Percentiles rank a stretch among this genome's conserved stretches.
These are phyloP conservation scores for Rhineura floridana DNA, from an alignment of 2,113 vertebrate species.

Conservation along the genomic window DNA sequence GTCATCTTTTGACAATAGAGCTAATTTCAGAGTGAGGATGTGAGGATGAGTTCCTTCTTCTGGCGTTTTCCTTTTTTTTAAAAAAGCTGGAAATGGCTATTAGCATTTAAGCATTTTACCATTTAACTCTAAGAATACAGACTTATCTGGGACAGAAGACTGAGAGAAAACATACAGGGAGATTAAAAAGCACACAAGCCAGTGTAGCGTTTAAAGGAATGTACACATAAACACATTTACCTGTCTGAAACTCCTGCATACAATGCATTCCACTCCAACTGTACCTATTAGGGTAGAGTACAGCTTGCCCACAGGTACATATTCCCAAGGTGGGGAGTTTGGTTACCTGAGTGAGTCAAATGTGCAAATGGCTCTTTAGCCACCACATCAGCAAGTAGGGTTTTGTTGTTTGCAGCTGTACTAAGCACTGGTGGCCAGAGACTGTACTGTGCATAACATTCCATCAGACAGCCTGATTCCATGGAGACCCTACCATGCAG, in stretches of 20 bases:
- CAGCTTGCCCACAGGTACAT: not conserved
- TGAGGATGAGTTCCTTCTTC: conserved; percentile 79
- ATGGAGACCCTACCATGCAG: not conserved
- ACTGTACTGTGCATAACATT: not conserved
- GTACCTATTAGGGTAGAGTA: not conserved
- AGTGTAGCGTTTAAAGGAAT: not conserved
- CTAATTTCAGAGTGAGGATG: conserved; percentile 80
- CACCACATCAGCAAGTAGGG: not conserved
- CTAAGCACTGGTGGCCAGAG: not conserved
- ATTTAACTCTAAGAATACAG: conserved; percentile 45
- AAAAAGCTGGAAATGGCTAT: conserved; percentile 52
- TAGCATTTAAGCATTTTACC: conserved; percentile 59
- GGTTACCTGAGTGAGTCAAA: not conserved
- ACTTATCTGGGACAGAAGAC: conserved; percentile 7
- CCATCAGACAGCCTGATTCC: not conserved
- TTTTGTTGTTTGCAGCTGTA: not conserved
- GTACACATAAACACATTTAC: not conserved
- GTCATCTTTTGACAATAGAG: conserved; percentile 83
- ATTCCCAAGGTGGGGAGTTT: not conserved
- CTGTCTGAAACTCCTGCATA: not conserved
- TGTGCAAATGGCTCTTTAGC: not conserved
- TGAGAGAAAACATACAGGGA: not conserved
- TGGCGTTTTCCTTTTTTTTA: conserved; percentile 47
- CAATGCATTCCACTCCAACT: not conserved
- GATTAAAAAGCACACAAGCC: not conserved